Base-by-base conservation (phyloP, 2,888 invertebrate species). In the Dryococelus australis region DNA sequence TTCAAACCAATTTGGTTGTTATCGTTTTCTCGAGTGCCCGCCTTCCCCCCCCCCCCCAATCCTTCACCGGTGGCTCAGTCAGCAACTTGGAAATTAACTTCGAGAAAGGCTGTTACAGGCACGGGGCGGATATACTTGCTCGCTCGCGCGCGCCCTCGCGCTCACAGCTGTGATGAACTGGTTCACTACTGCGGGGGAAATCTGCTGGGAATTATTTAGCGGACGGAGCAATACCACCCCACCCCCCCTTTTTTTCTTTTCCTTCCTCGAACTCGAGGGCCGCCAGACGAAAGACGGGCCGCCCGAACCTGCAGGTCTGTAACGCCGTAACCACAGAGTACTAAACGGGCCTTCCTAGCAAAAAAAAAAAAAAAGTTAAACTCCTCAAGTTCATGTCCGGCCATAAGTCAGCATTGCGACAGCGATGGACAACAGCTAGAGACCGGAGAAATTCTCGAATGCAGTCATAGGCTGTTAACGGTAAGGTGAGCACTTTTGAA, bases 1-100 rank as follows among this genome's bases (percentile, higher is more conserved):
- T 65, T 65, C 65, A 65, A 65, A 65, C 65, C 65, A 65, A 65
- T 65, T 65, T 65, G 65, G 65, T 65, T 65, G 65, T 65, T 65
- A 65, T 65, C 65, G 65, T 65, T 65, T 65, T 24, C 65, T 65
- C 65, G 65, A 65, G 65, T 65, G 65, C 20, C 20, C 65, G 10
- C 10, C 4, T 12, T 12, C 6, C 47, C 47, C 47, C 47, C 47
- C 47, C 12, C 6, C 47, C 12, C 47, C 6, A 6, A 6, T 12
- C 12, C 6, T 47, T 6, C 13, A 8, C 24, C 20, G 65, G 65
- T 65, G 65, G 65, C 65, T 65, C 65, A 65, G 65, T 65, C 65
- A 65, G 65, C 65, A 65, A 65, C 65, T 65, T 65, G 65, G 47
- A 65, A 65, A 65, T 65, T 65, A 65, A 65, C 65, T 65, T 24